Evolutionary conservation across 2,888 invertebrate species (phyloP), one percentile per base, ranked within the genome.

Genomic region (Lagria hirta): DNA sequence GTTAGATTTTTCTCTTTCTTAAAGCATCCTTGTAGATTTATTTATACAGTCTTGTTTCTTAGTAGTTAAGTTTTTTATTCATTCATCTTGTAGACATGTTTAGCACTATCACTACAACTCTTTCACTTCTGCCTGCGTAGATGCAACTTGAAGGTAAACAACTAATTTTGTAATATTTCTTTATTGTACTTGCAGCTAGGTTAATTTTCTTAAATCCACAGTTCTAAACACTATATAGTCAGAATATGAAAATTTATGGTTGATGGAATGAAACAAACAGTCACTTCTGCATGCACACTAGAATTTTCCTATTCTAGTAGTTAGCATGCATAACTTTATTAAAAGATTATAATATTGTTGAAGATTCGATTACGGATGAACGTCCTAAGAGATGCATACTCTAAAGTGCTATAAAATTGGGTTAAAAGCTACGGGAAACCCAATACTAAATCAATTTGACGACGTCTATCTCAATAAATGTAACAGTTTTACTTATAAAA

Each of bases 81-180:
- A 36, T 33, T 30, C 29, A 26, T 30, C 27, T 46, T 30, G 41
- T 41, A 41, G 41, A 41, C 36, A 36, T 20, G 12, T 8, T 28
- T 43, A 21, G 36, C 30, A 43, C 52, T 41, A 51, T 49, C 42
- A 50, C 43, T 47, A 51, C 49, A 49, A 48, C 45, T 54, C 46
- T 47, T 42, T 50, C 55, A 52, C 52, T 49, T 36, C 52, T 55
- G 55, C 53, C 53, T 55, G 55, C 43, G 53, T 55, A 55, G 55
- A 41, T 52, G 53, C 53, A 53, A 55, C 34, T 43, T 35, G 49
- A 24, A 41, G 43, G 35, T 40, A 40, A 40, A 14, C 20, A 21
- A 38, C 33, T 30, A 10, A 16, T 21, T 11, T 17, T 35, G 3
- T 26, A 11, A 26, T 27, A 21, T 24, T 33, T 30, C 27, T 32